Evolutionary conservation across 2,113 vertebrate genomes (phyloP).

Genomic region (Agapornis roseicollis): DNA sequence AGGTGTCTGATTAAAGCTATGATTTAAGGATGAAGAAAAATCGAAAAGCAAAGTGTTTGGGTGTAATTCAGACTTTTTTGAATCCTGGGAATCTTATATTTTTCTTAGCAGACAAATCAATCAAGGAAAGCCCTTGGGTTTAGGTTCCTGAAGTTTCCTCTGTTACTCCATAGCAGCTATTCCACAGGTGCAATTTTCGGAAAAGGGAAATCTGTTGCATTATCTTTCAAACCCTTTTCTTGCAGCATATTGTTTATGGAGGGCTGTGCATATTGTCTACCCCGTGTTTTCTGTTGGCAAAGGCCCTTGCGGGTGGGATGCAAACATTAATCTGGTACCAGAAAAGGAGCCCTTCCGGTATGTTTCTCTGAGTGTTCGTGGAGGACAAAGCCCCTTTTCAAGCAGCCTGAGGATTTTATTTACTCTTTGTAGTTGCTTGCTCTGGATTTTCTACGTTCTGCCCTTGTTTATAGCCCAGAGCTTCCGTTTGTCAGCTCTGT

Average conservation of each 20-base stretch:
- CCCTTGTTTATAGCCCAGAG: background rate
- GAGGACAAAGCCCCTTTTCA: constrained; percentile 26
- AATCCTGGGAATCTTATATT: background rate
- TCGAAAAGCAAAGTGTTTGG: fast-evolving
- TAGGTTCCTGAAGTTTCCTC: background rate
- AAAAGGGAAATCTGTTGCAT: background rate
- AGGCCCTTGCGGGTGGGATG: background rate
- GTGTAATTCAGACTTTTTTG: background rate
- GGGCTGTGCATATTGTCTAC: fast-evolving
- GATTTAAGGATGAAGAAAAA: background rate
- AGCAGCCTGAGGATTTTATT: background rate
- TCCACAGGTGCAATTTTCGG: fast-evolving
- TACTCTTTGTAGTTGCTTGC: background rate
- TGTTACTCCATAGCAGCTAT: fast-evolving
- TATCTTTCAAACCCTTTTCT: background rate
- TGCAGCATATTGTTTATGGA: fast-evolving
- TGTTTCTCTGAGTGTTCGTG: fast-evolving
- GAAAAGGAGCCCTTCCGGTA: background rate
- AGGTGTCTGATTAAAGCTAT: background rate
- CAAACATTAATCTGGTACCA: background rate
- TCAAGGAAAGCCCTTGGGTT: background rate
- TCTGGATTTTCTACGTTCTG: background rate
- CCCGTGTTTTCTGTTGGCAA: fast-evolving
- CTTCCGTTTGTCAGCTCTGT: background rate
- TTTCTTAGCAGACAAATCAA: background rate